These are phyloP conservation scores for Caenorhabditis virilis DNA, from an alignment of 2,888 invertebrate genomes.

Conservation along the genomic window DNA sequence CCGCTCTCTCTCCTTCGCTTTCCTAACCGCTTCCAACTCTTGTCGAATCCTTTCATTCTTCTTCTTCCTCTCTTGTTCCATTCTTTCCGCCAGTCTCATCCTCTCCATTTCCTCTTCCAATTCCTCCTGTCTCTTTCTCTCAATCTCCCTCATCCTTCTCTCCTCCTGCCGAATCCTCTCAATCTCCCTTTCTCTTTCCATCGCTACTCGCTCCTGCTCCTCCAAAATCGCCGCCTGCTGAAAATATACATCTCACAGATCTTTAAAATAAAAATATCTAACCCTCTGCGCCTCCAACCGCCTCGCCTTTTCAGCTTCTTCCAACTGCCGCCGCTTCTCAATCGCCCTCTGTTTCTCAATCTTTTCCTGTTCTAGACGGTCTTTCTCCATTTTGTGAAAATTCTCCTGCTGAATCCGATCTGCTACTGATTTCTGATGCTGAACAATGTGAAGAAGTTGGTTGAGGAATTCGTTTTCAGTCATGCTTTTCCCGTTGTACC, in stretches of 20 bases:
- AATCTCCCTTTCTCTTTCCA: slow-evolving; percentile 33
- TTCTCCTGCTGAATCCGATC: slow-evolving; percentile 26
- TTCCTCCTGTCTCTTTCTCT: slow-evolving; percentile 17
- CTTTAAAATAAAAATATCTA: too few species aligned
- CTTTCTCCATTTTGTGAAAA: slow-evolving; percentile 30
- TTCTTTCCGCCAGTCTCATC: slow-evolving; percentile 20
- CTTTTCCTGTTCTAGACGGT: slow-evolving; percentile 27
- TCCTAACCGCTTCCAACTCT: slow-evolving; percentile 16
- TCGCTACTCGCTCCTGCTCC: slow-evolving; percentile 28
- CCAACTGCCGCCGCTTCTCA: slow-evolving; percentile 28
- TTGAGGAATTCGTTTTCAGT: slow-evolving; percentile 43
- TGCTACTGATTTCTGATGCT: slow-evolving; percentile 35
- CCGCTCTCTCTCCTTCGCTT: slow-evolving; percentile 18
- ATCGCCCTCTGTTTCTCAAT: slow-evolving; percentile 29
- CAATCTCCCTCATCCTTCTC: slow-evolving; percentile 24
- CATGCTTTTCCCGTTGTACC: slow-evolving; percentile 46
- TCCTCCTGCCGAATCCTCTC: slow-evolving; percentile 30
- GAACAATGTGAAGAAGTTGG: slow-evolving; percentile 35
- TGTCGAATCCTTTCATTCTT: slow-evolving; percentile 24
- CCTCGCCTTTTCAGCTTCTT: slow-evolving; percentile 28
- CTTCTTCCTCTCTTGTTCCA: slow-evolving; percentile 26
- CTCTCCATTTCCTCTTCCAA: slow-evolving; percentile 16
- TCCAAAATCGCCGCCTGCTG: slow-evolving; percentile 36
- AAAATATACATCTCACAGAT: too few species aligned
- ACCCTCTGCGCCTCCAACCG: slow-evolving; percentile 24